Conservation (phyloP, 2,797 vertebrate species). For the Sarcophilus harrisii region DNA sequence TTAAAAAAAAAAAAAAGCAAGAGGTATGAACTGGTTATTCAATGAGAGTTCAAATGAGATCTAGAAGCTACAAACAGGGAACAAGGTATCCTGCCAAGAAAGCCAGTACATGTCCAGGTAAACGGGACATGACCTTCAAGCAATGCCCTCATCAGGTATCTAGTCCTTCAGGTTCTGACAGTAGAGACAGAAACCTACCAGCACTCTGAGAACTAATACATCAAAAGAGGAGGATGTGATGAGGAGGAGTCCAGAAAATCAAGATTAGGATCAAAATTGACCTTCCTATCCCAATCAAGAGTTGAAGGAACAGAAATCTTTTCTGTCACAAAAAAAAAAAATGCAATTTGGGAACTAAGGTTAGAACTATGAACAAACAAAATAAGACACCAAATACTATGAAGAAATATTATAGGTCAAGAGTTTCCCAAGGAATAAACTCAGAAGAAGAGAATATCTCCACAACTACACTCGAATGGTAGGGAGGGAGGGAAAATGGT, state of each 20-base stretch:
- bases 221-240: neutral
- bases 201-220: neutral
- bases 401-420: neutral
- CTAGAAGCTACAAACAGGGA: neutral
- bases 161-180: neutral
- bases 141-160: rapidly evolving
- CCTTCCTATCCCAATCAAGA: neutral
- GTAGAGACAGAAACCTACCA: neutral
- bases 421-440: neutral
- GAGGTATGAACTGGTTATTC: neutral
- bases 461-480: neutral
- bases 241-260: neutral
- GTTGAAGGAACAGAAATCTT: neutral
- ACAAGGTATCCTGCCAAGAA: neutral
- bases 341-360: neutral
- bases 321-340: neutral
- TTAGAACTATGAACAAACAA: neutral
- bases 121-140: neutral
- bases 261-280: neutral
- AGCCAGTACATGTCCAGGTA: neutral
- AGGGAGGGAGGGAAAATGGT: neutral
- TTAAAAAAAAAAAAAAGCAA: neutral
- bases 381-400: neutral
- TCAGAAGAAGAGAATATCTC: neutral
- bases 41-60: neutral